These are phyloP conservation scores for Helicoverpa assulta DNA, from an alignment of 2,888 invertebrate genomes.

Conservation along the genomic window DNA sequence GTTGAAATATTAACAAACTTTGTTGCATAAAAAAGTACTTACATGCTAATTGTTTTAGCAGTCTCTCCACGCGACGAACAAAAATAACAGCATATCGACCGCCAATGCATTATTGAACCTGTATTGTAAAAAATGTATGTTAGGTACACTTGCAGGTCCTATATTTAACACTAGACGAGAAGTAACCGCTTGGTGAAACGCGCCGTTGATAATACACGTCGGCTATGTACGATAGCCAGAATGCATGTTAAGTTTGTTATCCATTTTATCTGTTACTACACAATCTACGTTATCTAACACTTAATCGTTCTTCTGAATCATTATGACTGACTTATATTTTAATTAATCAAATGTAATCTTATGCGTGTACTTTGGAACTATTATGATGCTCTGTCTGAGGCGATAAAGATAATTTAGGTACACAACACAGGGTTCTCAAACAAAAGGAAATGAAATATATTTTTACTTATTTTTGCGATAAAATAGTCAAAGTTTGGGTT, in stretches of 20 bases:
- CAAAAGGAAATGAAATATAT: background rate
- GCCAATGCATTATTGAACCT: constrained; percentile 63
- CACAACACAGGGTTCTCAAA: background rate
- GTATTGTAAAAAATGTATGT: background rate
- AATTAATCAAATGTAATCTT: constrained; percentile 29
- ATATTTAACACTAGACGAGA: constrained; percentile 4
- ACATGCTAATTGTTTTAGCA: constrained; percentile 41
- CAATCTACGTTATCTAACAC: constrained; percentile 48
- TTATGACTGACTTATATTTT: constrained; percentile 39
- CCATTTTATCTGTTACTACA: constrained; percentile 38
- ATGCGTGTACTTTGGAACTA: constrained; percentile 27
- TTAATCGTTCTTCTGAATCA: constrained; percentile 38
- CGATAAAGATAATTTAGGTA: background rate
- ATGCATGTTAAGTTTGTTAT: constrained; percentile 22
- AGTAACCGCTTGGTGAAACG: constrained; percentile 9
- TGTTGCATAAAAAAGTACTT: constrained; percentile 43
- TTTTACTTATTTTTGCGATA: background rate
- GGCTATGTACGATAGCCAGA: constrained; percentile 9
- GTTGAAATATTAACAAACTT: constrained; percentile 10
- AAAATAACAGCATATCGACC: constrained; percentile 60
- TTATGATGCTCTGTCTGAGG: background rate
- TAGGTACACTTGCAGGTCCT: constrained; percentile 12
- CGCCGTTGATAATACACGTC: constrained; percentile 16
- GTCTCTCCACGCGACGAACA: constrained; percentile 35
- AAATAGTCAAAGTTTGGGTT: background rate